Base-by-base conservation (phyloP, 2,888 invertebrate genomes). In the Caenorhabditis sp. region DNA sequence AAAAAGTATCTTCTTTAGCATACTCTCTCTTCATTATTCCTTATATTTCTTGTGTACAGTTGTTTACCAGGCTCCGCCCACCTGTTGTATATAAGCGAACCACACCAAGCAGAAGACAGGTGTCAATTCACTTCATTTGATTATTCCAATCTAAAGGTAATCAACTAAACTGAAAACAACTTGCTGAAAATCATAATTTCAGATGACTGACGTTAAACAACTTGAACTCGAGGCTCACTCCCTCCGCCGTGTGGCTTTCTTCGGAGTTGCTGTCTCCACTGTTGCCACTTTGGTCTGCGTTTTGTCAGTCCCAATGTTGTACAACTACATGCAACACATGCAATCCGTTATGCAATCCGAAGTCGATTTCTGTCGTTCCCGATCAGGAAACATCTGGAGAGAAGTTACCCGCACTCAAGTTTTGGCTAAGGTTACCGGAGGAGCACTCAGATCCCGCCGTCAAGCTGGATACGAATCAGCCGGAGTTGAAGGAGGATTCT, bases 241-340 rank as follows among this genome's bases (percentile, higher is more conserved):
- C 52, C 78, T 83, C 62, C 68, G 81, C 50, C 69, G 74, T 63
- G 72, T 81, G 56, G 83, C 83, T 38, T 78, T 83, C 67, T 49
- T 79, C 49, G 82, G 81, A 57, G 83, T 83, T 52, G 69, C 82
- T 31, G 67, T 82, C 64, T 77, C 77, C 57, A 82, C 82, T 27
- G 57, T 82, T 23, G 82, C 83, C 59, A 78, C 78, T 21, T 64
- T 82, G 25, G 75, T 79, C 53, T 81, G 81, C 70, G 80, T 80
- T 49, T 57, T 83, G 52, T 70, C 80, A 31, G 76, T 82, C 38
- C 83, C 83, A 62, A 81, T 83, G 76, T 59, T 83, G 36, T 83
- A 82, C 79, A 83, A 83, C 76, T 83, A 84, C 80, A 77, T 84
- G 70, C 84, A 84, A 75, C 83, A 83, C 70, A 82, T 84, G 82